Evolutionary conservation across 2,113 vertebrate species (phyloP).

Genomic region (Nothobranchius kuhntae): DNA sequence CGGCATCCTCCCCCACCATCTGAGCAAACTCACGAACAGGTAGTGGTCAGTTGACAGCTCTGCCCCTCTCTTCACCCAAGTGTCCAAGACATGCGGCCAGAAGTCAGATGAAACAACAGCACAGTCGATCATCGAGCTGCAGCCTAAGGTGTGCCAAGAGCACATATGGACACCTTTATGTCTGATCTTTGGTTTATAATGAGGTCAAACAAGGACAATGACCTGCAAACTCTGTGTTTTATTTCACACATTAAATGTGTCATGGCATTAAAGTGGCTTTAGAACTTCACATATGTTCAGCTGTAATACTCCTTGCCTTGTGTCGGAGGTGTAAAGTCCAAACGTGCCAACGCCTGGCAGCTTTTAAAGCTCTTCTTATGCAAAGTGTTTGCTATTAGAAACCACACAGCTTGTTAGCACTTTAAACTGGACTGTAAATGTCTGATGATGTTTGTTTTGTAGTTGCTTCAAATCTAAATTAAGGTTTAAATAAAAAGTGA

Average conservation of each 20-base stretch:
- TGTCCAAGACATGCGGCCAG: too few relatives aligned
- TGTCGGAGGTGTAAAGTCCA: not conserved
- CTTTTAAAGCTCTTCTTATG: not conserved
- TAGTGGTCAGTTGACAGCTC: too few relatives aligned
- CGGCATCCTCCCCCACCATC: too few relatives aligned
- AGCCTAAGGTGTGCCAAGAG: too few relatives aligned
- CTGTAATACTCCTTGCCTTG: not conserved
- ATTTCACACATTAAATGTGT: not conserved
- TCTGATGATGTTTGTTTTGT: not conserved
- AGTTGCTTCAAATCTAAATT: not conserved
- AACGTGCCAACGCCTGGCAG: too few relatives aligned
- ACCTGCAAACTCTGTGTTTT: not conserved
- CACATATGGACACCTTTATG: too few relatives aligned
- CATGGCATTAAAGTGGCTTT: not conserved
- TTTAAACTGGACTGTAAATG: not conserved
- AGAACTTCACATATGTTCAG: not conserved
- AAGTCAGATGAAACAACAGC: too few relatives aligned
- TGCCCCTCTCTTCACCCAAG: too few relatives aligned
- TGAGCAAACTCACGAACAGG: too few relatives aligned
- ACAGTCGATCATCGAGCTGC: too few relatives aligned
- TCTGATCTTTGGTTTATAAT: not conserved
- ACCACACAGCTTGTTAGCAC: not conserved
- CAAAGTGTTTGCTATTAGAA: not conserved
- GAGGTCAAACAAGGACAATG: conserved; percentile 2
- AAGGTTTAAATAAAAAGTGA: not conserved